These are phyloP conservation scores for Gymnorhina tibicen DNA, from an alignment of 2,113 vertebrate genomes.

Conservation along the genomic window DNA sequence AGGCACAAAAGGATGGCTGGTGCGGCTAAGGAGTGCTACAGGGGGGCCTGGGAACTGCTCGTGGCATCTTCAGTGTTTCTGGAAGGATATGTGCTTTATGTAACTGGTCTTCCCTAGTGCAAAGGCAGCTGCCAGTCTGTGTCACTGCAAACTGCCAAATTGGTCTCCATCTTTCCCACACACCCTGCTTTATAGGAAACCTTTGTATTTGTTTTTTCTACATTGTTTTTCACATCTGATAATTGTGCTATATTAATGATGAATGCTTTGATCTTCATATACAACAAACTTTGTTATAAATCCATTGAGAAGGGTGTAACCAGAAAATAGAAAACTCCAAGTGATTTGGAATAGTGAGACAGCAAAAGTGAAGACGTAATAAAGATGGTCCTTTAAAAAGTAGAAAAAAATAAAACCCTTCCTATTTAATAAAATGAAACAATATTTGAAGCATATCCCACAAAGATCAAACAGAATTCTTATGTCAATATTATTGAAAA, in stretches of 20 bases:
- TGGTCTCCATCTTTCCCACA: not conserved
- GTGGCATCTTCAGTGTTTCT: not conserved
- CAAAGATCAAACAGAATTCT: slow-evolving; percentile 47
- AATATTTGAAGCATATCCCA: not conserved
- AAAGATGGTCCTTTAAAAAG: not conserved
- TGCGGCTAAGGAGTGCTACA: not conserved
- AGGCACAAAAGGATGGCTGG: not conserved
- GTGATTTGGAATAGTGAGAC: not conserved
- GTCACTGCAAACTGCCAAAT: not conserved
- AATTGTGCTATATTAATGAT: not conserved
- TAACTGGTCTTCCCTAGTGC: not conserved
- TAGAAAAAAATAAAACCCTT: not conserved
- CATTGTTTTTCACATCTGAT: not conserved
- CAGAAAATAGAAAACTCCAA: not conserved
- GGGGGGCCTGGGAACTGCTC: fast-evolving
- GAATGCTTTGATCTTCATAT: slow-evolving; percentile 24
- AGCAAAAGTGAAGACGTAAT: not conserved
- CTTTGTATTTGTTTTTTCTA: not conserved
- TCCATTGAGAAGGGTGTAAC: not conserved
- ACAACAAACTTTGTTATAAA: not conserved
- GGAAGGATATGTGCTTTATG: not conserved
- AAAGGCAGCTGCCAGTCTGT: not conserved
- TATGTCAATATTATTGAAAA: slow-evolving; percentile 34
- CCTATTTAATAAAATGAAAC: not conserved
- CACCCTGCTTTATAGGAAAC: not conserved